Evolutionary conservation across 2,797 vertebrate species (phyloP), one percentile per base, ranked within the genome.

Genomic region (Zalophus californianus): DNA sequence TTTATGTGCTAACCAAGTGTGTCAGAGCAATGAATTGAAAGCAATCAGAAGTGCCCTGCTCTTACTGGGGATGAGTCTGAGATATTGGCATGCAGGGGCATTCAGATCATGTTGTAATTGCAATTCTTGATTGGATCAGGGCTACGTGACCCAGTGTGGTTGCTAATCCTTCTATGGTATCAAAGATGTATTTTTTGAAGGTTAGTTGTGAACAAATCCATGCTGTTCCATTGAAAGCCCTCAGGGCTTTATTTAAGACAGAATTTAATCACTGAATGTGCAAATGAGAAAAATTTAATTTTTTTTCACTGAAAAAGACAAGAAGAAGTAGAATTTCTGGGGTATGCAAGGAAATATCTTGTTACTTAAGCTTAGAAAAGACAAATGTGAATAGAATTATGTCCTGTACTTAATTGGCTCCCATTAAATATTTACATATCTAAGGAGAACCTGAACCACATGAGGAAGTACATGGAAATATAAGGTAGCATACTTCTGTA

Each of bases 221-320:
- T 73, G 21, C 5, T 78, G 48, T 20, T 93, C 85, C 52, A 70
- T 27, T 96, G 35, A 96, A 96, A 32, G 41, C 3, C 29, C 83
- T 72, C 95, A 32, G 90, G 66, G 0, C 38, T 94, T 96, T 29
- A 35, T 54, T 93, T 96, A 84, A 98, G 98, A 98, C 84, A 78
- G 72, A 35, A 93, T 56, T 96, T 92, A 44, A 77, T 96, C 62
- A 4, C 0, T 16, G 1, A 23, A 87, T 90, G 11, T 97, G 84
- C 32, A 97, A 91, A 70, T 79, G 73, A 44, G 32, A 52, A 89
- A 92, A 58, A 1, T 96, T 97, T 97, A 3, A 82, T 29, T 48
- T 92, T 96, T 95, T 90, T 95, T n/a, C 7, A n/a, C 84, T 78
- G 12, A 52, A 94, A 97, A 95, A 96, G 16, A n/a, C 7, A n/a